Base-by-base conservation (phyloP, 2,888 invertebrate species). In the Dasypolia templi region DNA sequence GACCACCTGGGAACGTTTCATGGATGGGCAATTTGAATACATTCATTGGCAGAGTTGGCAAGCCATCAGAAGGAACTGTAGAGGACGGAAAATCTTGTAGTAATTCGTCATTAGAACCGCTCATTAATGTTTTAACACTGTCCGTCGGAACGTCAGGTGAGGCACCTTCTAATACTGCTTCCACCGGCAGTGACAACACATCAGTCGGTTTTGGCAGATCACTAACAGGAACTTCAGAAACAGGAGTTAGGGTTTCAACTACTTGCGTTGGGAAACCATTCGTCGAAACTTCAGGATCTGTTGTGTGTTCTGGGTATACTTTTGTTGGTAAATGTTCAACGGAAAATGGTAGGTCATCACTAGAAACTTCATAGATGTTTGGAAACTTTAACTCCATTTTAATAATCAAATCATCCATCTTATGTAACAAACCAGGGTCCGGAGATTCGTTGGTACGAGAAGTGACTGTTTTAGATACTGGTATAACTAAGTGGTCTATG, bases 301-400 rank as follows among this genome's bases (percentile, higher is more conserved):
- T 7, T 26, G 4, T 14, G 35, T 14, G 3, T 44, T 44, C 4
- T 39, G 44, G n/a, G 39, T 26, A 4, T 12, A 44, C 22, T 0
- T 17, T 39, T 39, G 14, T 17, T 44, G 44, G 46, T 14, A 39
- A 53, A 46, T 44, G 14, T 46, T 51, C 26, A 32, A 46, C 3
- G 5, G 17, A 19, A 53, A 19, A 9, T 14, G 7, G 1, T 32
- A 42, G 7, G 26, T 61, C 35, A n/a, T 46, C 53, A 61, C n/a
- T 17, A 64, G 14, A 39, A 14, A 22, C 17, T 59, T 74, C 42
- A 49, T 32, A 35, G 14, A 32, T 53, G 32, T 53, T 9, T 1
- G 51, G 46, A 22, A 42, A 14, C 5, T 49, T 17, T 19, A 73
- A 51, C 39, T 64, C 14, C 51, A 53, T 73, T 73, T 73, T 80